phyloP scores from a whole-genome alignment of 2,888 invertebrate genomes.

The Theretra japonica region DNA sequence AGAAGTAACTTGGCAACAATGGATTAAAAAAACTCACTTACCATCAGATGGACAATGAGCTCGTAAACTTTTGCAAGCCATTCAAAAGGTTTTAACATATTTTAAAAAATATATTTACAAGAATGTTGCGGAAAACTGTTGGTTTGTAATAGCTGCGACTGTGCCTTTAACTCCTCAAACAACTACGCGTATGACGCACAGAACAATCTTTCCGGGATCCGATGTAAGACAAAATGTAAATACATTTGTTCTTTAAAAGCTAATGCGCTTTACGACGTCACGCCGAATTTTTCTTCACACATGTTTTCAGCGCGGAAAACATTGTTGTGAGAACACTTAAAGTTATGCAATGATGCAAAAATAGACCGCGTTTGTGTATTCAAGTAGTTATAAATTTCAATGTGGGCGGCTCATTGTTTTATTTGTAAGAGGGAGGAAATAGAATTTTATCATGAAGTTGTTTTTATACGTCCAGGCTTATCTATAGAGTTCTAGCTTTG shows the following conservation, averaged over 20 bases:
- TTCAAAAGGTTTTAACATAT: background rate
- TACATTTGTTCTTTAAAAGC: slow-evolving; percentile 30
- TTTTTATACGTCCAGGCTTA: background rate
- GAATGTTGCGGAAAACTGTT: no score
- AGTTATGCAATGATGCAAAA: slow-evolving; percentile 15
- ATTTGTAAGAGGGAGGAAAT: slow-evolving; percentile 5
- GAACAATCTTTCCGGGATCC: slow-evolving; percentile 33
- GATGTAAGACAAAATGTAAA: slow-evolving; percentile 35
- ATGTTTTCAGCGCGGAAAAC: slow-evolving; percentile 24
- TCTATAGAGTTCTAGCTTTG: background rate
- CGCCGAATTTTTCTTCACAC: slow-evolving; percentile 2
- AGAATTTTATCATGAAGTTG: background rate
- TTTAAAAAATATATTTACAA: background rate
- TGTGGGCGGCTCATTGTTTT: slow-evolving; percentile 12
- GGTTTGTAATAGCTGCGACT: background rate
- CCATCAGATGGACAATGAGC: no score
- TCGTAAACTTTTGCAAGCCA: no score
- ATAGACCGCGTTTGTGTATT: slow-evolving; percentile 20
- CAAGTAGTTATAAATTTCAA: slow-evolving; percentile 11
- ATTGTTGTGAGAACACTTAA: slow-evolving; percentile 21
- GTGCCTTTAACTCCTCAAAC: background rate
- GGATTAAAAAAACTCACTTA: no score
- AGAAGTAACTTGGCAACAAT: no score
- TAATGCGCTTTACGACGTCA: slow-evolving; percentile 37
- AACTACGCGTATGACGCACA: slow-evolving; percentile 31